These are phyloP conservation scores for Megalurothrips usitatus DNA, from an alignment of 2,888 invertebrate species.

Conservation along the genomic window DNA sequence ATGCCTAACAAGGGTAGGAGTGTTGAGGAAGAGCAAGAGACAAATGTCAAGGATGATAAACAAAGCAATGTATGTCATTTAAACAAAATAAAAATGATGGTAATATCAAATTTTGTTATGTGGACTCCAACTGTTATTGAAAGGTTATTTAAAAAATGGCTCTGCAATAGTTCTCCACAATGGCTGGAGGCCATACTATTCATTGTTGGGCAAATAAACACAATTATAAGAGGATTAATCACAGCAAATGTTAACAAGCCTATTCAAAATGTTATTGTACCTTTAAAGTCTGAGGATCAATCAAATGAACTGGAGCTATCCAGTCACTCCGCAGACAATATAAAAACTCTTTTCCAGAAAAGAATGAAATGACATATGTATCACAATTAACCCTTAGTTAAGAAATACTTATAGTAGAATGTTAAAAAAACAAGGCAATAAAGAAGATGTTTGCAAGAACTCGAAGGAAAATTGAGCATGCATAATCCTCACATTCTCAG, in stretches of 20 bases:
- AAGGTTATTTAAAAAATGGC: not conserved
- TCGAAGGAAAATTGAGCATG: too few species aligned
- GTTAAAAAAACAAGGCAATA: not conserved
- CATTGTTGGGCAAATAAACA: constrained; percentile 18
- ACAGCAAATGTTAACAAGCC: not conserved
- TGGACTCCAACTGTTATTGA: constrained; percentile 28
- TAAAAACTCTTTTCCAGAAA: not conserved
- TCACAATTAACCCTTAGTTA: not conserved
- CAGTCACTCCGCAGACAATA: not conserved
- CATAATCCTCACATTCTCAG: too few species aligned
- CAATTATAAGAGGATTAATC: not conserved
- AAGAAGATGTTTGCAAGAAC: not conserved
- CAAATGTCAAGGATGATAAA: not conserved
- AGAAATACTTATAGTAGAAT: not conserved
- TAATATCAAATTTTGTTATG: constrained; percentile 14
- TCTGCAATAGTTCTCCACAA: constrained; percentile 28
- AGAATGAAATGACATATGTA: not conserved
- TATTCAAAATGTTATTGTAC: not conserved
- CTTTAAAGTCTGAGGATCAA: not conserved
- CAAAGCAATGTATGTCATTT: not conserved
- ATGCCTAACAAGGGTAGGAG: not conserved
- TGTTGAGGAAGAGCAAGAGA: not conserved
- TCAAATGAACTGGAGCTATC: not conserved
- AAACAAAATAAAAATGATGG: constrained; percentile 7
- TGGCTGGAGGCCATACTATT: constrained; percentile 13